phyloP scores from a whole-genome alignment of 1,140 invertebrate genomes.

The Drosophila repleta region DNA sequence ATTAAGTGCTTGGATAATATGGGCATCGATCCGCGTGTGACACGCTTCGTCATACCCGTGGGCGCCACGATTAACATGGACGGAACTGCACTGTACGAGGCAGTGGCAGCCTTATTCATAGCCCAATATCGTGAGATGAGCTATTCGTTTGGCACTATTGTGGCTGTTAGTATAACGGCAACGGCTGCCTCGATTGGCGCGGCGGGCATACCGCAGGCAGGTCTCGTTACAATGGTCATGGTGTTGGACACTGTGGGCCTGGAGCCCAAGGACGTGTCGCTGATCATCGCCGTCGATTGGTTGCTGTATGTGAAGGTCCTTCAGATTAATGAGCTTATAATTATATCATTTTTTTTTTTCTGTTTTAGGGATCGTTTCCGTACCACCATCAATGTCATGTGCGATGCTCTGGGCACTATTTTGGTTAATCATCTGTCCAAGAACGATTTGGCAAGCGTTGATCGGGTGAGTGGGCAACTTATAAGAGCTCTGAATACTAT shows the following conservation, averaged over 20 bases:
- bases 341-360: too few species aligned
- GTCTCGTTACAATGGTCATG: constrained; percentile 98
- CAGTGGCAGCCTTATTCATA: constrained; percentile 97
- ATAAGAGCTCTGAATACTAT: too few species aligned
- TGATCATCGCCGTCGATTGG: constrained; percentile 98
- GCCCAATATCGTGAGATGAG: constrained; percentile 92
- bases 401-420: constrained; percentile 96
- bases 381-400: constrained; percentile 98
- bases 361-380: constrained; percentile 95
- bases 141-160: constrained; percentile 91
- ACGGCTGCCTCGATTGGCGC: constrained; percentile 98
- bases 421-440: constrained; percentile 96
- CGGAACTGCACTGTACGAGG: constrained; percentile 97
- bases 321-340: too few species aligned
- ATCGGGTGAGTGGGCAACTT: constrained; percentile 55
- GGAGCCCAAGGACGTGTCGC: constrained; percentile 94
- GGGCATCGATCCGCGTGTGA: constrained; percentile 94
- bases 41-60: constrained; percentile 97
- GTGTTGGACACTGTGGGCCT: constrained; percentile 96
- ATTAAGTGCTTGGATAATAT: constrained; percentile 96
- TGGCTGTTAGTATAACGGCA: constrained; percentile 96
- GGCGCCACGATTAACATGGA: constrained; percentile 99
- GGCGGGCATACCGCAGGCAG: constrained; percentile 97
- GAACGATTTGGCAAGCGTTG: constrained; percentile 86
- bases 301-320: constrained; percentile 96